Percentiles rank a stretch among this genome's conserved stretches.
Conservation (phyloP, 2,888 invertebrate species). For the Mechanitis messenoides region DNA sequence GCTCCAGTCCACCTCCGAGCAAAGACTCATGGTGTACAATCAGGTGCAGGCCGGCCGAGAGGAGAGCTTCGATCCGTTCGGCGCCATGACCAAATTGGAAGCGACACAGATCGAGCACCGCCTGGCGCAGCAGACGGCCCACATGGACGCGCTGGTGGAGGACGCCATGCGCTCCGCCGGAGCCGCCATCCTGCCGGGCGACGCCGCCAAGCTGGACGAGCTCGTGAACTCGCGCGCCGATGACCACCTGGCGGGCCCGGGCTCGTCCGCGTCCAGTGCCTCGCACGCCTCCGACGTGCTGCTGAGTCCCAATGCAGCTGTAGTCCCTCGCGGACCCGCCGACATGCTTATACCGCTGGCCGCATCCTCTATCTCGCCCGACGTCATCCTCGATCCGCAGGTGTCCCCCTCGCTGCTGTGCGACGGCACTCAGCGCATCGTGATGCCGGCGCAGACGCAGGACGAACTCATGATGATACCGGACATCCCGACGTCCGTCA, state of each 20-base stretch:
- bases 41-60: conserved; percentile 39
- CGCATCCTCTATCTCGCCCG: conserved; percentile 65
- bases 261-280: conserved; percentile 49
- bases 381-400: conserved; percentile 79
- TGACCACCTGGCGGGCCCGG: conserved; percentile 57
- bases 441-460: conserved; percentile 41
- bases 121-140: conserved; percentile 61
- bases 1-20: conserved; percentile 38
- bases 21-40: conserved; percentile 48
- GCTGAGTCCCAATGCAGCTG: conserved; percentile 52
- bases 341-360: conserved; percentile 49
- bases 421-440: conserved; percentile 44
- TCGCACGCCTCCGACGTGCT: conserved; percentile 59
- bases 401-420: conserved; percentile 78
- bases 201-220: conserved; percentile 75
- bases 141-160: conserved; percentile 69
- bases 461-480: conserved; percentile 63
- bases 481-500: conserved; percentile 63
- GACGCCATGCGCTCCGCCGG: conserved; percentile 66
- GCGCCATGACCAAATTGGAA: conserved; percentile 60
- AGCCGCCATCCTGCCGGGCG: conserved; percentile 60
- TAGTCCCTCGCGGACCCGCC: conserved; percentile 51
- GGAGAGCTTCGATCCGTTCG: conserved; percentile 58
- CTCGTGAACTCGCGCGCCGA: conserved; percentile 72
- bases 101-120: conserved; percentile 56